Evolutionary conservation across 53 echinoderm and acorn worm species (phyloP), one percentile per base, ranked within the genome.

Genomic region (Apostichopus leukothele): DNA sequence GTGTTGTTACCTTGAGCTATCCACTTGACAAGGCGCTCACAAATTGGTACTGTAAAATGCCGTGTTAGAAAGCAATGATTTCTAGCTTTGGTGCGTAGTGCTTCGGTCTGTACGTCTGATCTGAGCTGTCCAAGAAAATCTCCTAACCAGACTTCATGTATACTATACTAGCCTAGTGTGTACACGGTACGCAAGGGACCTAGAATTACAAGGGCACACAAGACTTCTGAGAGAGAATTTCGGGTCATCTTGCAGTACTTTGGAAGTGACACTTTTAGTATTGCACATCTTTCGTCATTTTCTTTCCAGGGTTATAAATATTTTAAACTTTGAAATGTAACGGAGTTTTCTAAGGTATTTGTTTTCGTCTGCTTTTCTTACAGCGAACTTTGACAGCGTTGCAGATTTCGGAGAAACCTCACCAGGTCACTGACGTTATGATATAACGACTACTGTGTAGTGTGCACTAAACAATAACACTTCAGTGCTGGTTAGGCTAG

Each of bases 361-460:
- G 63, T 63, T 63, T 63, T 63, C 63, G 11, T 16, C 63, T 63
- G 63, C 63, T 63, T 63, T 63, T 39, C 39, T 39, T 63, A 63
- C 12, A 63, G 63, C 63, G 63, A 63, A 63, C 63, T 63, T 63
- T 63, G 63, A 63, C 63, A 63, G 63, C 63, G 63, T 63, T 63
- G 63, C 63, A 63, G 12, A 63, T 63, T 63, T 63, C 63, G 63
- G 16, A 63, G 63, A 63, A 63, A 63, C 63, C 63, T 6, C 63
- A 63, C 63, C 63, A 71, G 71, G 71, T 71, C 71, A 71, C 71
- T 71, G 71, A 71, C 71, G 71, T 71, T 71, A 71, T 16, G 11
- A 63, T 13, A 63, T 16, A 13, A 63, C 63, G 11, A 63, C 63
- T 63, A 63, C 63, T 7, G 63, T 63, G 16, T 63, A 8, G 12